Conservation (phyloP, 2,797 vertebrate genomes). For the Hydrolagus colliei region DNA sequence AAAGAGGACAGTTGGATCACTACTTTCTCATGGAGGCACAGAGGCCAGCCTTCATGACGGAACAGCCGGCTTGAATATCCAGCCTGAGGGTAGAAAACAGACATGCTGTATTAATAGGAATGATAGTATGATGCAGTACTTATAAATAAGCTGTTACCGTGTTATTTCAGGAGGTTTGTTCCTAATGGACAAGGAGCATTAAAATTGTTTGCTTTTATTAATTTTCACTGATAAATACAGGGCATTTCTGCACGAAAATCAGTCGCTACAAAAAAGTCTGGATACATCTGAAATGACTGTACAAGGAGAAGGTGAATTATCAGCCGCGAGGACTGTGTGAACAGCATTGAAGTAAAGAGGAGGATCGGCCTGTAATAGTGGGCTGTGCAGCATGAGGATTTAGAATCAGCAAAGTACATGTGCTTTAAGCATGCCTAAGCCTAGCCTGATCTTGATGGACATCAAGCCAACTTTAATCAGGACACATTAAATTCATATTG, state of each 20-base stretch:
- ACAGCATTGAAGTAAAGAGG: neutral
- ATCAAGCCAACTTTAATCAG: too few relatives aligned
- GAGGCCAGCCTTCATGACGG: slow-evolving; percentile 77
- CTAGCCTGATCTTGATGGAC: too few relatives aligned
- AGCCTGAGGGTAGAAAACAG: slow-evolving; percentile 51
- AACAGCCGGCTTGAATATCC: slow-evolving; percentile 66
- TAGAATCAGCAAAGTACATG: neutral
- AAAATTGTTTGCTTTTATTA: too few relatives aligned
- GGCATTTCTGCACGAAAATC: too few relatives aligned
- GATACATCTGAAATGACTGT: too few relatives aligned
- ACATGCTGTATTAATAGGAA: slow-evolving; percentile 6
- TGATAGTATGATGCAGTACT: neutral
- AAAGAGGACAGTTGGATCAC: slow-evolving; percentile 72
- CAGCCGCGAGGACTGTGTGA: neutral
- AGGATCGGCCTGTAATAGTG: neutral
- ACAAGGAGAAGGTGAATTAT: neutral
- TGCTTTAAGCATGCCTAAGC: neutral
- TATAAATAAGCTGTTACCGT: neutral
- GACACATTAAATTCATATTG: too few relatives aligned
- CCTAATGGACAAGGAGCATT: neutral
- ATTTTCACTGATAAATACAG: too few relatives aligned
- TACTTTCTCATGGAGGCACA: slow-evolving; percentile 70
- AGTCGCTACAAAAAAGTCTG: too few relatives aligned
- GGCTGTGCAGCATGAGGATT: neutral
- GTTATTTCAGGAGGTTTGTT: neutral